Conservation (phyloP, 92 coral and sea anemone species). For the Phymanthus crucifer region DNA sequence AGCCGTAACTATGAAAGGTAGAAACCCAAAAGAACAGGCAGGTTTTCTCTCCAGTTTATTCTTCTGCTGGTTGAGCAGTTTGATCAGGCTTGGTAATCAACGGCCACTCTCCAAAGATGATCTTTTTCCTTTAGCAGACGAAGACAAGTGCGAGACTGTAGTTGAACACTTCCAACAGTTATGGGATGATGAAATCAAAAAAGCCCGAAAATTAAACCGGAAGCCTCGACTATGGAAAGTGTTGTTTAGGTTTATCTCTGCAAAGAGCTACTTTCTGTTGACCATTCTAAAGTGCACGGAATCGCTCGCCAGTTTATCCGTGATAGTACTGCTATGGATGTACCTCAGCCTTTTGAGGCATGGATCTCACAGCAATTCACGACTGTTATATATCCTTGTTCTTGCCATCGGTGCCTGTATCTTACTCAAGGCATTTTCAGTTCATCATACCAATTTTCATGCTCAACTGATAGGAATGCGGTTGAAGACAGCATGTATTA, state of each 20-base stretch:
- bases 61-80: constrained; percentile 28
- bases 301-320: not conserved
- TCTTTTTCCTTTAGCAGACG: constrained; percentile 24
- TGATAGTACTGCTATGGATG: constrained; percentile 13
- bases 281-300: not conserved
- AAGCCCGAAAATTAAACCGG: not conserved
- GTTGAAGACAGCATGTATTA: constrained; percentile 15
- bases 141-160: constrained; percentile 29
- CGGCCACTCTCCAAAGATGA: constrained; percentile 33
- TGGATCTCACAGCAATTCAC: not conserved
- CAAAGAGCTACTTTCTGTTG: not conserved
- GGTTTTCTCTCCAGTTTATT: constrained; percentile 16
- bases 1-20: no score
- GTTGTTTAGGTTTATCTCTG: constrained; percentile 4
- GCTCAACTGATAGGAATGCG: constrained; percentile 22
- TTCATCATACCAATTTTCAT: not conserved
- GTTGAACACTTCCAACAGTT: constrained; percentile 11
- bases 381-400: not conserved
- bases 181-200: constrained; percentile 15
- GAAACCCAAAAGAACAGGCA: constrained; percentile 30
- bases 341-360: not conserved
- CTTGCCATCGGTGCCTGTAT: not conserved
- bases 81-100: constrained; percentile 26
- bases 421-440: not conserved
- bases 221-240: constrained; percentile 31